Evolutionary conservation across 2,888 invertebrate genomes (phyloP).

Genomic region (Trisateles emortualis): DNA sequence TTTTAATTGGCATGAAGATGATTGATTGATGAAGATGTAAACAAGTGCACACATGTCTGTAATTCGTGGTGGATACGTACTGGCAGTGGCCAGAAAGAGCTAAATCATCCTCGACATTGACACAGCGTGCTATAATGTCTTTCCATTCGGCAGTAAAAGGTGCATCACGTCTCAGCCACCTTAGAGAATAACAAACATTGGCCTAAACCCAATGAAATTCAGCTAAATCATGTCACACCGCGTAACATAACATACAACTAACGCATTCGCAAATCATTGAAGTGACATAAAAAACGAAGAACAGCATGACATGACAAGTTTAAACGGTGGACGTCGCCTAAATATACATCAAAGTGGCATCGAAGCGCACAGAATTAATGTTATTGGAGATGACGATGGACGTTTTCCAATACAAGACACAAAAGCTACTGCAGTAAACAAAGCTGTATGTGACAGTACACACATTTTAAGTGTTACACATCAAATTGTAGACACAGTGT

Average conservation of each 20-base stretch:
- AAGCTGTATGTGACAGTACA: constrained; percentile 23
- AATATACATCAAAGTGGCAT: constrained; percentile 62
- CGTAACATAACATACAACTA: constrained; percentile 15
- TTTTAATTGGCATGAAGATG: too few relatives aligned
- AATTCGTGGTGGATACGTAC: too few relatives aligned
- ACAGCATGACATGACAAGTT: constrained; percentile 62
- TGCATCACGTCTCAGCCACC: background rate
- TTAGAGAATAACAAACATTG: constrained; percentile 7
- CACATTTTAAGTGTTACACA: constrained; percentile 16
- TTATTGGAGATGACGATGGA: constrained; percentile 39
- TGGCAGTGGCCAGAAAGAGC: background rate
- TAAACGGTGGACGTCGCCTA: constrained; percentile 56
- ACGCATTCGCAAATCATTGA: constrained; percentile 61
- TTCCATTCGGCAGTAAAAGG: constrained; percentile 8
- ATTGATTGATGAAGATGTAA: too few relatives aligned
- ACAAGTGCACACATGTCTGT: too few relatives aligned
- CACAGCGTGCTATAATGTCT: background rate
- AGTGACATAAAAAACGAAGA: constrained; percentile 49
- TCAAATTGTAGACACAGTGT: constrained; percentile 19
- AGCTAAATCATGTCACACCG: constrained; percentile 25
- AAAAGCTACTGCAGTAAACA: constrained; percentile 30
- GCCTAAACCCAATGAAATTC: constrained; percentile 5
- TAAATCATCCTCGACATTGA: background rate
- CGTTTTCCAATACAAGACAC: constrained; percentile 35
- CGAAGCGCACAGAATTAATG: constrained; percentile 49